Percentiles rank a stretch among this genome's conserved stretches.
These are phyloP conservation scores for Bradypus variegatus DNA, from an alignment of 2,797 vertebrate genomes.

Conservation along the genomic window DNA sequence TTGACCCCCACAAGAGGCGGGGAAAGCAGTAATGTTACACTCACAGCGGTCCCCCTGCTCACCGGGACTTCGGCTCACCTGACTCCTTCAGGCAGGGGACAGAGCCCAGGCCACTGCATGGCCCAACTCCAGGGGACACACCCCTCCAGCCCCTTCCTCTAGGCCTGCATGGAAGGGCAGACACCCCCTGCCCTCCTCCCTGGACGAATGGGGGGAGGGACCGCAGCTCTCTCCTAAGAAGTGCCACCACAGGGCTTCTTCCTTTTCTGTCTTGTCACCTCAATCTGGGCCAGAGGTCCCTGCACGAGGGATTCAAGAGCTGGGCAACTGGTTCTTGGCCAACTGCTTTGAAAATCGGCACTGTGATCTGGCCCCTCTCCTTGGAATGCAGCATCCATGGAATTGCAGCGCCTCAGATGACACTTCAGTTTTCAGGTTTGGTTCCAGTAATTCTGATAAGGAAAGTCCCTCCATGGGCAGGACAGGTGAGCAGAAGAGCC, in stretches of 20 bases:
- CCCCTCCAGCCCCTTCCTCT: not conserved
- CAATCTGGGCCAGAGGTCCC: not conserved
- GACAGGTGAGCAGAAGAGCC: not conserved
- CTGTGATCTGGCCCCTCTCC: not conserved
- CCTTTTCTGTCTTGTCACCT: not conserved
- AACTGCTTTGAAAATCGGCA: not conserved
- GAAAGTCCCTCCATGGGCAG: not conserved
- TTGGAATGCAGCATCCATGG: not conserved
- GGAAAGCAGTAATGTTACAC: not conserved
- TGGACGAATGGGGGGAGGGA: not conserved
- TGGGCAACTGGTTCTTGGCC: not conserved
- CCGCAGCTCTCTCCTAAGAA: not conserved
- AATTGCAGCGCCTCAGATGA: not conserved
- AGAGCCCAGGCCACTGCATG: not conserved
- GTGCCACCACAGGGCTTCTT: not conserved
- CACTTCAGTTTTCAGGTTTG: not conserved
- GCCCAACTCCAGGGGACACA: not conserved
- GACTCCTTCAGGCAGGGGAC: not conserved
- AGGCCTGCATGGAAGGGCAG: not conserved
- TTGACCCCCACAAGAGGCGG: not conserved
- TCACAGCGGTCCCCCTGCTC: not conserved
- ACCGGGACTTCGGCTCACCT: not conserved
- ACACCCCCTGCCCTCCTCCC: not conserved
- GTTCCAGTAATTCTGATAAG: not conserved
- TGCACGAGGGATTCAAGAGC: not conserved